Evolutionary conservation across 2,113 vertebrate species (phyloP).

Genomic region (Centropus unirufus): DNA sequence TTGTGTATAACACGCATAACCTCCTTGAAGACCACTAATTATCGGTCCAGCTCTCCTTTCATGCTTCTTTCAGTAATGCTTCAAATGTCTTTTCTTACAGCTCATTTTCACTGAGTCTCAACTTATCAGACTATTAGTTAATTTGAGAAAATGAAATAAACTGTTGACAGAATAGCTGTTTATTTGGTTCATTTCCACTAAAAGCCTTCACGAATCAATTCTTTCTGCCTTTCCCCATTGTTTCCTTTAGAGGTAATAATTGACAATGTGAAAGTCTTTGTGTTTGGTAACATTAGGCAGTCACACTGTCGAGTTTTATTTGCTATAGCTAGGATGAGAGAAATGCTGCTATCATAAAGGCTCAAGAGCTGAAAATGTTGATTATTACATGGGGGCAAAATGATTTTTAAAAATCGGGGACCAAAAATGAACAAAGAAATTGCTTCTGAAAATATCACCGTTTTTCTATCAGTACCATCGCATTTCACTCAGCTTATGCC

Average conservation of each 20-base stretch:
- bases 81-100: not conserved
- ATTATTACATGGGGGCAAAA: not conserved
- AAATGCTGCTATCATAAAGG: not conserved
- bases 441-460: not conserved
- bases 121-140: not conserved
- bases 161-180: conserved; percentile 35
- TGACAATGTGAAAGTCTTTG: not conserved
- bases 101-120: not conserved
- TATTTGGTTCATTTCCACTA: conserved; percentile 31
- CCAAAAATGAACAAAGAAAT: not conserved
- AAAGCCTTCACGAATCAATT: not conserved
- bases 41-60: not conserved
- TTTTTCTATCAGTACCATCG: not conserved
- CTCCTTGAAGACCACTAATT: not conserved
- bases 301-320: not conserved
- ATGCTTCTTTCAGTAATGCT: not conserved
- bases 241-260: not conserved
- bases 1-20: not conserved
- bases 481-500: not conserved
- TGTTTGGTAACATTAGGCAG: conserved; percentile 16
- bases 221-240: not conserved
- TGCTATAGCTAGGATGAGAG: not conserved
- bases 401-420: not conserved
- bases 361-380: not conserved
- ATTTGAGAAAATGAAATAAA: conserved; percentile 22